Evolutionary conservation across 2,113 vertebrate genomes (phyloP).

Genomic region (Perca flavescens): DNA sequence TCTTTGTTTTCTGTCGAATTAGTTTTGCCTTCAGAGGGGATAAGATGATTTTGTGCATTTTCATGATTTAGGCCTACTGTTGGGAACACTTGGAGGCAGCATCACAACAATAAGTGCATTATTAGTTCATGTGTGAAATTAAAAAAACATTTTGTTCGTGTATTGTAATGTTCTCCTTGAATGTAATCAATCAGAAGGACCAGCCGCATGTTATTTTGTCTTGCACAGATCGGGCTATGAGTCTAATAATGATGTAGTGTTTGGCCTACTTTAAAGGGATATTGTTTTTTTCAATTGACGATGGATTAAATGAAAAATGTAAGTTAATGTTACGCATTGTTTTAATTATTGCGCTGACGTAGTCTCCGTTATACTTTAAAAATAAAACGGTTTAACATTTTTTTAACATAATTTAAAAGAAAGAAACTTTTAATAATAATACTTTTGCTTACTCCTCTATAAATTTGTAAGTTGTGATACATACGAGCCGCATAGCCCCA

Average conservation of each 20-base stretch:
- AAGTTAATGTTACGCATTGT: no score
- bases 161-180: constrained; percentile 19
- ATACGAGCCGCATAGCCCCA: constrained; percentile 46
- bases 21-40: background rate
- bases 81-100: constrained; percentile 17
- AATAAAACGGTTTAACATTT: no score
- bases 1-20: background rate
- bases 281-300: no score
- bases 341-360: no score
- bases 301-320: no score
- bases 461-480: rapidly evolving
- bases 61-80: background rate
- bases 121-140: background rate
- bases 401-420: no score
- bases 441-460: no score
- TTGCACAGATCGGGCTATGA: background rate
- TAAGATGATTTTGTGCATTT: constrained; percentile 4
- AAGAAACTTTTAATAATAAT: no score
- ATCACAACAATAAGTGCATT: background rate
- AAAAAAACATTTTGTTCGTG: background rate
- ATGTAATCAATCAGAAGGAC: constrained; percentile 7
- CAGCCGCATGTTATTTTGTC: background rate
- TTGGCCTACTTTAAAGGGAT: background rate
- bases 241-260: no score
- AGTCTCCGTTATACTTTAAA: no score